Percentiles rank a stretch among this genome's conserved stretches.
Conservation (phyloP, 2,888 invertebrate species). For the Conistra vaccinii region DNA sequence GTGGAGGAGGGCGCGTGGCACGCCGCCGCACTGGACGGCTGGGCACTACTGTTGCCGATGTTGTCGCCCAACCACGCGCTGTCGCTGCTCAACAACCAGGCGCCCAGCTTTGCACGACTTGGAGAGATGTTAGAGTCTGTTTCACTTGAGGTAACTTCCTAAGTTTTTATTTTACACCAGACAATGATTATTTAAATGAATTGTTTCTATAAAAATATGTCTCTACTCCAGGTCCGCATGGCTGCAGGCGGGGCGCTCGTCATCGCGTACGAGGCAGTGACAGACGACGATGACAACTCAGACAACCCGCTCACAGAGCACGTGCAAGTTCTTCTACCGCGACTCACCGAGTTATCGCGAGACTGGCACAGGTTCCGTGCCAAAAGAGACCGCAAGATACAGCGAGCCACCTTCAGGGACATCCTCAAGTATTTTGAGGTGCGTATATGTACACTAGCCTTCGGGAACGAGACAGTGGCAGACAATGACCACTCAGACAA, state of each 20-base stretch:
- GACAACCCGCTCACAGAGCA: conserved; percentile 90
- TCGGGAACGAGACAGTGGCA: neutral
- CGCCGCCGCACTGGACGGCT: conserved; percentile 96
- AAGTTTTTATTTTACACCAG: neutral
- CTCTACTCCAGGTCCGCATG: conserved; percentile 88
- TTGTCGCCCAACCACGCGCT: conserved; percentile 93
- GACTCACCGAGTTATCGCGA: conserved; percentile 87
- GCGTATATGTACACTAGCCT: conserved; percentile 54
- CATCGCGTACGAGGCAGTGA: conserved; percentile 95
- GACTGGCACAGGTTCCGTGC: conserved; percentile 96
- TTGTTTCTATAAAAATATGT: neutral
- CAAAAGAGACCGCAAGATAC: conserved; percentile 98
- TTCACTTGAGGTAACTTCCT: conserved; percentile 71
- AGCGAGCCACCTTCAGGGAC: conserved; percentile 98
- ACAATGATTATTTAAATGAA: too few species aligned
- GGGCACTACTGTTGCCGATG: conserved; percentile 97
- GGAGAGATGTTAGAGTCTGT: conserved; percentile 91
- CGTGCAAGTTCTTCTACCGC: conserved; percentile 92
- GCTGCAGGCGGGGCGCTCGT: conserved; percentile 94
- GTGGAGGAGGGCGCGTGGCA: conserved; percentile 93
- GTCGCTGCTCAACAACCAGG: conserved; percentile 83
- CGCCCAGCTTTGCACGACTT: conserved; percentile 79
- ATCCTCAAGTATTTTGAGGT: conserved; percentile 97
- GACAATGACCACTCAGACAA: neutral
- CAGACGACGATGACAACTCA: conserved; percentile 92